These are phyloP conservation scores for Drosophila ohnishii DNA, from an alignment of 1,140 invertebrate species.

Conservation along the genomic window DNA sequence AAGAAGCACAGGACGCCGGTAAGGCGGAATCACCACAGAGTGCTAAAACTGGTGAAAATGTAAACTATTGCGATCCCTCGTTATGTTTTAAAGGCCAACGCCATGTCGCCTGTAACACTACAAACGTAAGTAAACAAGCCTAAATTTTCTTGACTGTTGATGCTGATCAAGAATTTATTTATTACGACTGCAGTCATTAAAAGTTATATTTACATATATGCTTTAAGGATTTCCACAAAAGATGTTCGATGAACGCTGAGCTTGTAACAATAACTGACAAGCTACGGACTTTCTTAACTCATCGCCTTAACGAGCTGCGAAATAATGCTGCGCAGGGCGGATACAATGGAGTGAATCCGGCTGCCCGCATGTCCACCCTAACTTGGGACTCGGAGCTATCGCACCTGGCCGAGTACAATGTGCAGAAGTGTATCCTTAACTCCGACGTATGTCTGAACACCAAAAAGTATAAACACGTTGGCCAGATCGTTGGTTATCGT, in stretches of 20 bases:
- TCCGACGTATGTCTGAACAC: constrained; percentile 57
- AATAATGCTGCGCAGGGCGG: constrained; percentile 30
- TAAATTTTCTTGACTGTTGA: too few species aligned
- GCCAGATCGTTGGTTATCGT: constrained; percentile 44
- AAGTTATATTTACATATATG: background rate
- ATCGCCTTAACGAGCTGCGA: constrained; percentile 17
- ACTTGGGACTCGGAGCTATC: constrained; percentile 62
- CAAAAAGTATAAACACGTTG: constrained; percentile 5
- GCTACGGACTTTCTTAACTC: background rate
- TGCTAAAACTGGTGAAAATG: background rate
- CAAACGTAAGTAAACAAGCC: background rate
- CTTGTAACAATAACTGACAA: background rate
- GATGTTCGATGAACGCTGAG: constrained; percentile 16
- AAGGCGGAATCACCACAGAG: too few species aligned
- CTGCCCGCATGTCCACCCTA: constrained; percentile 54
- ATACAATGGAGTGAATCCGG: constrained; percentile 29
- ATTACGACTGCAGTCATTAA: too few species aligned
- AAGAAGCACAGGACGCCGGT: background rate
- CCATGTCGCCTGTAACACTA: constrained; percentile 20
- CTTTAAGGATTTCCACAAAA: background rate
- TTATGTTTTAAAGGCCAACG: background rate
- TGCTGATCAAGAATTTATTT: too few species aligned
- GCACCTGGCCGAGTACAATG: constrained; percentile 57
- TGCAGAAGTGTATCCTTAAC: constrained; percentile 31
- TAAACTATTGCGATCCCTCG: constrained; percentile 16